Conservation (phyloP, 1,140 invertebrate genomes). For the Tribolium madens region DNA sequence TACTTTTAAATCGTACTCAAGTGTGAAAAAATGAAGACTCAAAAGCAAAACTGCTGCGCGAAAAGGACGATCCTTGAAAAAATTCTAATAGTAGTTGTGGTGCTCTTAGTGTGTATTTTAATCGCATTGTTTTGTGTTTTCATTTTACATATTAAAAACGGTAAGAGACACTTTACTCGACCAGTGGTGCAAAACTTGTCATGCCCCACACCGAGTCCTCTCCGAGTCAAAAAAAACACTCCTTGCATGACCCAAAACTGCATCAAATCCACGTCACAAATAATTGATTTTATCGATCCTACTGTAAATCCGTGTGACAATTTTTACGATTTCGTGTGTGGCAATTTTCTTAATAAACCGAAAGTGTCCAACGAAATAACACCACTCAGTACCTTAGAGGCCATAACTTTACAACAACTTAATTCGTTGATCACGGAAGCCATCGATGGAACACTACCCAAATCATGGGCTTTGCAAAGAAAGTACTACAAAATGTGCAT, state of each 20-base stretch:
- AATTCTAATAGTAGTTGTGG: slow-evolving; percentile 35
- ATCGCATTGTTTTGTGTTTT: slow-evolving; percentile 1
- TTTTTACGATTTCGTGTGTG: slow-evolving; percentile 84
- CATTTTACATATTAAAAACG: background rate
- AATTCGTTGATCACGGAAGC: slow-evolving; percentile 48
- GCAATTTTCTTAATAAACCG: slow-evolving; percentile 66
- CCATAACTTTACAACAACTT: slow-evolving; percentile 28
- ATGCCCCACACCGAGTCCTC: background rate
- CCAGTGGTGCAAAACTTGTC: background rate
- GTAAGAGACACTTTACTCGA: background rate
- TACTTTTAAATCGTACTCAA: slow-evolving; percentile 14
- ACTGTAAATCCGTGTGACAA: slow-evolving; percentile 80
- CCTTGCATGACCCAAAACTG: slow-evolving; percentile 47
- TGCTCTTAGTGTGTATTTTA: slow-evolving; percentile 17
- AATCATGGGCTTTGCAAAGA: slow-evolving; percentile 70
- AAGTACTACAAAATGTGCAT: slow-evolving; percentile 86
- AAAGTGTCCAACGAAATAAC: slow-evolving; percentile 12
- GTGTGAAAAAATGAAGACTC: slow-evolving; percentile 24
- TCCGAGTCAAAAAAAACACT: background rate
- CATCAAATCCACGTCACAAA: slow-evolving; percentile 66
- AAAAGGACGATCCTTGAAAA: slow-evolving; percentile 43
- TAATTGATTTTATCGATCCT: slow-evolving; percentile 70
- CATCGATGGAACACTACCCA: slow-evolving; percentile 6
- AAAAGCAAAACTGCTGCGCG: background rate
- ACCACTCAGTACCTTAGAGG: slow-evolving; percentile 35